Evolutionary conservation across 2,797 vertebrate species (phyloP).

Genomic region (Lepilemur ruficaudatus): DNA sequence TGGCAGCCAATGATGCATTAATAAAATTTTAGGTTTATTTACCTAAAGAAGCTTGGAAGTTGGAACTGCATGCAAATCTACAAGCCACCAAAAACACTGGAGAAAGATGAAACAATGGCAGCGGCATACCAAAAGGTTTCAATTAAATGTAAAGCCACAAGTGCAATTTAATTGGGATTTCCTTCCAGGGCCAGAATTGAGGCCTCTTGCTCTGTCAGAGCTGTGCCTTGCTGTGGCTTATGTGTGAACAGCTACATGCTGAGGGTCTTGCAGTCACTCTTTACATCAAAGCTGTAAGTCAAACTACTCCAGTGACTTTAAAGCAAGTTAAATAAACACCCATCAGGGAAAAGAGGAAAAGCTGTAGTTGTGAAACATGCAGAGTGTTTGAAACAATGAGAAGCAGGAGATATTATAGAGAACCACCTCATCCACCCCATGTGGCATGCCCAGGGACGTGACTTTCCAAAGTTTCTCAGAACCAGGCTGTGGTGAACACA

Average conservation of each 20-base stretch:
- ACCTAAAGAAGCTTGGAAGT: background rate
- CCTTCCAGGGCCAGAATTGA: constrained; percentile 71
- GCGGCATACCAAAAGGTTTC: background rate
- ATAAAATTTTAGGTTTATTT: background rate
- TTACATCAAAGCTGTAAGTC: constrained; percentile 90
- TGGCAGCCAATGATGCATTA: background rate
- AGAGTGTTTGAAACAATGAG: background rate
- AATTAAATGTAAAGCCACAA: constrained; percentile 46
- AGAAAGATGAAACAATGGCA: background rate
- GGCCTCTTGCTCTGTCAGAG: constrained; percentile 71
- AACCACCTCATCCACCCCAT: background rate
- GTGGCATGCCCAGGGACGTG: background rate
- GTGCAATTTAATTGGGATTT: constrained; percentile 52
- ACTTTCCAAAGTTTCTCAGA: background rate
- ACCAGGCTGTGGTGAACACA: background rate
- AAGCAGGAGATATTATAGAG: background rate
- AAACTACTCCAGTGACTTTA: constrained; percentile 86
- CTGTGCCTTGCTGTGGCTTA: constrained; percentile 78
- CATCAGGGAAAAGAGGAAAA: constrained; percentile 53
- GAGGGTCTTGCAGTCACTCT: constrained; percentile 84
- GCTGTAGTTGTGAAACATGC: constrained; percentile 17
- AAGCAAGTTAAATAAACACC: constrained; percentile 90
- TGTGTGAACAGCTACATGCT: constrained; percentile 83
- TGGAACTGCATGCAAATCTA: background rate
- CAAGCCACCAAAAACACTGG: background rate